These are phyloP conservation scores for Drosophila algonquin DNA, from an alignment of 2,888 invertebrate genomes.

Conservation along the genomic window DNA sequence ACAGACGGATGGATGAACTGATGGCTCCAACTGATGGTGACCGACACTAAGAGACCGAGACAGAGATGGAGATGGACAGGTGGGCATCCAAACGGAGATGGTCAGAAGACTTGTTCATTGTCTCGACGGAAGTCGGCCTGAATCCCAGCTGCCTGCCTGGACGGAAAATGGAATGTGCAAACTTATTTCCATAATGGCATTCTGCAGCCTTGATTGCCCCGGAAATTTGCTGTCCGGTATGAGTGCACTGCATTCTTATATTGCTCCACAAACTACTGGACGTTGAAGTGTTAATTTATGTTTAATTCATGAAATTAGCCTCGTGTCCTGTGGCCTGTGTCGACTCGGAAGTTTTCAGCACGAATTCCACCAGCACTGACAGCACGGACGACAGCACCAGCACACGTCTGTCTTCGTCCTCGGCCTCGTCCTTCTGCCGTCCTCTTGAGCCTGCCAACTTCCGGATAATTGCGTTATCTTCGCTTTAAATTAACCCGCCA, in stretches of 20 bases:
- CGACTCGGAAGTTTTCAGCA: not conserved
- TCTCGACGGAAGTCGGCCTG: too few species aligned
- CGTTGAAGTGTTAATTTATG: slow-evolving; percentile 25
- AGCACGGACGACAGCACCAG: not conserved
- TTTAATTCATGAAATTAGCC: slow-evolving; percentile 32
- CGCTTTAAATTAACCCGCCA: not conserved
- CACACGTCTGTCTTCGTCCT: not conserved
- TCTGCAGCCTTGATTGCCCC: slow-evolving; percentile 4
- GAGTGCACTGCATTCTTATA: slow-evolving; percentile 1
- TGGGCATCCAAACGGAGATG: too few species aligned
- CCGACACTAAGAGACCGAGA: too few species aligned
- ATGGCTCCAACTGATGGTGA: too few species aligned
- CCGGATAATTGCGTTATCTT: slow-evolving; percentile 28
- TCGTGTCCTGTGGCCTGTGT: not conserved
- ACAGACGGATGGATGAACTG: slow-evolving; percentile 8
- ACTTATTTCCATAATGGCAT: not conserved
- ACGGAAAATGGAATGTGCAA: not conserved
- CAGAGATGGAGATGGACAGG: slow-evolving; percentile 1
- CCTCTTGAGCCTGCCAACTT: not conserved
- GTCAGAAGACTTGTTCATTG: too few species aligned
- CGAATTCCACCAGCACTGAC: not conserved
- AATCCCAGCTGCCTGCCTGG: not conserved
- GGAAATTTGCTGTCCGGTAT: slow-evolving; percentile 3
- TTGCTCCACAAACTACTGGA: not conserved
- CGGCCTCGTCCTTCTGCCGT: not conserved